Evolutionary conservation across 1,140 invertebrate species (phyloP), one percentile per base, ranked within the genome.

Genomic region (Caligus rogercresseyi): DNA sequence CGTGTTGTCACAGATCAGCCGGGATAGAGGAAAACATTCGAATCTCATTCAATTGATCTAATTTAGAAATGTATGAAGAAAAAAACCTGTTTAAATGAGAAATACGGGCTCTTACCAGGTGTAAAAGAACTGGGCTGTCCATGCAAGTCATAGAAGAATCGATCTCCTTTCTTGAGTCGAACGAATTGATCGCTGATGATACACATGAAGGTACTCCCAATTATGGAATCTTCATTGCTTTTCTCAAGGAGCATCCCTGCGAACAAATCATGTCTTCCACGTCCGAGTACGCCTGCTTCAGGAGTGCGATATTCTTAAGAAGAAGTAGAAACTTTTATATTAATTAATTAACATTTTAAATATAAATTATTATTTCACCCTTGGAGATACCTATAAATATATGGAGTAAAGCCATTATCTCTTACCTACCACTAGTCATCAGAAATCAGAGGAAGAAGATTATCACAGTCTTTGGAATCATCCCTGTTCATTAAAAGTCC

Each of bases 181-280:
- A 76, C 75, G 69, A 80, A 79, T 68, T 83, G 81, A 66, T 79
- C 78, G 23, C 75, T 79, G 18, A 84, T 73, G 4, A 83, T 71
- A 66, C 80, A 82, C 15, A 75, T 72, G 64, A 81, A 78, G 0
- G 79, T 81, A 11, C 80, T 78, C 0, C 81, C 82, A 0, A 81
- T 65, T 24, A 80, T 65, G 11, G 77, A 77, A 51, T 75, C 78
- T 1, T 69, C 63, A 16, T 74, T 61, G 4, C 75, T 71, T 19
- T 66, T 70, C 68, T 84, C 82, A 1, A 79, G 71, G 11, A 81
- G 71, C 2, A 74, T 78, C 13, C 77, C 80, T n/a, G 79, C 72
- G 67, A 80, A 81, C 4, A 84, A 69, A 69, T 84, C 83, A 4
- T 76, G 65, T 84, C 83, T 57, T 82, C 74, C 0, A 81, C 77